Evolutionary conservation across 1,140 invertebrate species (phyloP).

Genomic region (Hypsibius dujardini): DNA sequence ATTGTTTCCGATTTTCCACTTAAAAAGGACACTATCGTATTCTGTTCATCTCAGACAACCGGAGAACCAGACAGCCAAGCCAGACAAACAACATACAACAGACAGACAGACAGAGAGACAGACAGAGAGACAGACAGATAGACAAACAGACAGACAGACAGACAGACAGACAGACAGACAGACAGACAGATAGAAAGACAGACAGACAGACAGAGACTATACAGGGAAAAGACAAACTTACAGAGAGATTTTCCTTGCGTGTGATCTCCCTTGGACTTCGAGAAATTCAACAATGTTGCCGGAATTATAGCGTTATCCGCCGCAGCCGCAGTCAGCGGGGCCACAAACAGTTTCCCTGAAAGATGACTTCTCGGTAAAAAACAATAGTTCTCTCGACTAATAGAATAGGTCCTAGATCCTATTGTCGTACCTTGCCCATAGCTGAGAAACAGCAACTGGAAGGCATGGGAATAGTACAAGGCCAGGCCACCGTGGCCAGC

Average conservation of each 20-base stretch:
- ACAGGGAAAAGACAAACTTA: background rate
- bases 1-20: background rate
- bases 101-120: background rate
- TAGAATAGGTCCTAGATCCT: background rate
- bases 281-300: background rate
- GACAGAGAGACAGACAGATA: background rate
- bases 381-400: background rate
- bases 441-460: constrained; percentile 83
- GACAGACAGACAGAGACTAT: no score
- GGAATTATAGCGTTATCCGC: constrained; percentile 4
- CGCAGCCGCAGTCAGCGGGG: constrained; percentile 42
- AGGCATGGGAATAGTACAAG: constrained; percentile 81
- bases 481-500: constrained; percentile 80
- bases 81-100: background rate
- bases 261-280: background rate
- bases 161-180: no score
- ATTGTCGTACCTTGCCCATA: constrained; percentile 52
- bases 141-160: no score
- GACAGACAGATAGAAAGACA: no score
- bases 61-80: background rate
- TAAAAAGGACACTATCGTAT: no score
- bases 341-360: constrained; percentile 60
- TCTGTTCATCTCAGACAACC: no score
- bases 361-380: background rate
- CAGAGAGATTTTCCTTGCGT: constrained; percentile 4